A percentile compares a stretch with the other conserved stretches of the same genome.
These are phyloP conservation scores for Zootoca vivipara DNA, from an alignment of 2,113 vertebrate species.

Conservation along the genomic window DNA sequence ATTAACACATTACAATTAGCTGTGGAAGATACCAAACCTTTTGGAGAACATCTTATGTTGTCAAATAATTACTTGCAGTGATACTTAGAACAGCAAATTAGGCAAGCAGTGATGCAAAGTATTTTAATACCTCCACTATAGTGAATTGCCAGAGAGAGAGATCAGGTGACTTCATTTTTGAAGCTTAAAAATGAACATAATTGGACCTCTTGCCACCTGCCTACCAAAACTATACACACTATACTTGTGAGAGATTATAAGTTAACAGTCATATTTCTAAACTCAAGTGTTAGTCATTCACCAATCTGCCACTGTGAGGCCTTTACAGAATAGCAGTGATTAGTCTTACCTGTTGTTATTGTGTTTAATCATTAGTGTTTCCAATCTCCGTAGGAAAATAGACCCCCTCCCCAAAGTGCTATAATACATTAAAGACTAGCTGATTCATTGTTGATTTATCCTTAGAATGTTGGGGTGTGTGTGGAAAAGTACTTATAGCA, in stretches of 20 bases:
- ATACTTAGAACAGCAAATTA: constrained; percentile 20
- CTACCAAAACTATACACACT: neutral
- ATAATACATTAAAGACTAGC: neutral
- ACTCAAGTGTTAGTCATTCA: constrained; percentile 4
- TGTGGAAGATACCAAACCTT: constrained; percentile 30
- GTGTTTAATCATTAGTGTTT: neutral
- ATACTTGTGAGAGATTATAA: neutral
- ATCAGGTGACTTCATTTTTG: neutral
- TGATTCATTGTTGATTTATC: neutral
- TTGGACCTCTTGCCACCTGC: constrained; percentile 20
- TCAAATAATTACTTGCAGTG: constrained; percentile 2
- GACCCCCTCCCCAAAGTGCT: neutral
- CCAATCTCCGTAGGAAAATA: neutral
- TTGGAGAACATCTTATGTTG: constrained; percentile 19
- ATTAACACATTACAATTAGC: constrained; percentile 39
- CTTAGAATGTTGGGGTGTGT: neutral
- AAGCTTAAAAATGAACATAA: neutral
- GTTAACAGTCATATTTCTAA: constrained; percentile 3
- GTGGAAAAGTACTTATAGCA: neutral
- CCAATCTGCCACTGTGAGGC: neutral
- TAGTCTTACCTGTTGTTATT: neutral
- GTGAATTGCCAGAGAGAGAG: neutral
- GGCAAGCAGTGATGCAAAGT: constrained; percentile 14
- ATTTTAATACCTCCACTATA: constrained; percentile 4
- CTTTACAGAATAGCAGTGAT: neutral